These are phyloP conservation scores for Discoglossus pictus DNA, from an alignment of 2,797 vertebrate genomes.

Conservation along the genomic window DNA sequence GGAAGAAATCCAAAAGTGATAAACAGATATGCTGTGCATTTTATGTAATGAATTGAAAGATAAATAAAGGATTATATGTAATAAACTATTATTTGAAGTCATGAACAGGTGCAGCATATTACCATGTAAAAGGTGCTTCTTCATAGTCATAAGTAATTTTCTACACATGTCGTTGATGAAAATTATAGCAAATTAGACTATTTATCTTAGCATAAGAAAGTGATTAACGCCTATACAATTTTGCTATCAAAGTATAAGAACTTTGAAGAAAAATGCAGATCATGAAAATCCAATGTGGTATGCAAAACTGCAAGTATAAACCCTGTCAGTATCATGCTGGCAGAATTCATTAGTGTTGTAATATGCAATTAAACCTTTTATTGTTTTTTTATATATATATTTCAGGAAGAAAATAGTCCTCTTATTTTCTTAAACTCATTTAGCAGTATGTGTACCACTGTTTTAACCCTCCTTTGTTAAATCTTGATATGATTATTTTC, in stretches of 20 bases:
- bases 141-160: conserved; percentile 3
- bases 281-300: background rate
- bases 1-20: too few relatives aligned
- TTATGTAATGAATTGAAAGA: too few relatives aligned
- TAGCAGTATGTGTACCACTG: background rate
- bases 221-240: conserved; percentile 8
- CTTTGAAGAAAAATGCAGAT: background rate
- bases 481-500: too few relatives aligned
- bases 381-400: background rate
- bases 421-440: background rate
- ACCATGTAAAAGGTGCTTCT: background rate
- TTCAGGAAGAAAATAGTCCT: background rate
- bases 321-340: background rate
- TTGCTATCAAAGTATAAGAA: conserved; percentile 6
- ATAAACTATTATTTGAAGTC: background rate
- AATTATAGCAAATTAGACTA: conserved; percentile 11
- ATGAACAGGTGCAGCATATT: conserved; percentile 13
- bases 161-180: conserved; percentile 8
- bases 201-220: conserved; percentile 7
- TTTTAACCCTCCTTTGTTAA: background rate
- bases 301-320: background rate
- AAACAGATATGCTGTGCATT: too few relatives aligned
- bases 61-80: too few relatives aligned
- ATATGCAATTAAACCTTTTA: background rate
- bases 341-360: background rate